Evolutionary conservation across 2,888 invertebrate genomes (phyloP), one percentile per base, ranked within the genome.

Genomic region (Timema cristinae): DNA sequence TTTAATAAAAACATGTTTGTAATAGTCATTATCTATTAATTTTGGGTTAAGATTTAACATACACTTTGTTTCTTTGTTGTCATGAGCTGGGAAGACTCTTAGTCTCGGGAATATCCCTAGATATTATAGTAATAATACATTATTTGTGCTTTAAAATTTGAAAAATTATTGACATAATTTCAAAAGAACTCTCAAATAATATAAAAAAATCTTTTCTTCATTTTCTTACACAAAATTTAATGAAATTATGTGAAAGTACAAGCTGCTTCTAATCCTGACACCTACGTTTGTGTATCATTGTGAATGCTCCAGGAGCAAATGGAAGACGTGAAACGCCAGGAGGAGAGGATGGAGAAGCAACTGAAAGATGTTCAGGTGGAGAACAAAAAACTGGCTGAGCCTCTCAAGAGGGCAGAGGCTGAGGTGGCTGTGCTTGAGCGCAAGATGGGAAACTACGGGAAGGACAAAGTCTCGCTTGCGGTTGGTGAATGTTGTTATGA

Each of bases 371-470:
- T 92, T 1, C 85, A 87, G 0, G 84, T 84, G 0, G 94, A 95
- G 80, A 90, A 93, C 75, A 91, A 90, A 78, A 87, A 87, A 75
- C 84, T 95, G 11, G 84, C 86, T 0, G 89, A 90, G 76, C 94
- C 95, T 0, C 81, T 94, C 16, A 89, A 90, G 78, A 85, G 87
- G 68, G 91, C 93, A 0, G 86, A 89, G 72, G 83, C 87, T 56
- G 91, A 93, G 77, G 88, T 92, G 9, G 86, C 87, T 48, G 92
- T 93, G 73, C 84, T 91, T 74, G 89, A 88, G 75, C 86, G 91
- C 72, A 91, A 92, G 79, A 85, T 95, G 79, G 87, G 88, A n/a
- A 92, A 93, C 81, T 94, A 94, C 77, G 91, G 93, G 74, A 91
- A 94, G 76, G 94, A 95, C 81, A 94, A 93, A 79, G 86, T 89